These are phyloP conservation scores for Adelognathus sp. DNA, from an alignment of 2,888 invertebrate species.

Conservation along the genomic window DNA sequence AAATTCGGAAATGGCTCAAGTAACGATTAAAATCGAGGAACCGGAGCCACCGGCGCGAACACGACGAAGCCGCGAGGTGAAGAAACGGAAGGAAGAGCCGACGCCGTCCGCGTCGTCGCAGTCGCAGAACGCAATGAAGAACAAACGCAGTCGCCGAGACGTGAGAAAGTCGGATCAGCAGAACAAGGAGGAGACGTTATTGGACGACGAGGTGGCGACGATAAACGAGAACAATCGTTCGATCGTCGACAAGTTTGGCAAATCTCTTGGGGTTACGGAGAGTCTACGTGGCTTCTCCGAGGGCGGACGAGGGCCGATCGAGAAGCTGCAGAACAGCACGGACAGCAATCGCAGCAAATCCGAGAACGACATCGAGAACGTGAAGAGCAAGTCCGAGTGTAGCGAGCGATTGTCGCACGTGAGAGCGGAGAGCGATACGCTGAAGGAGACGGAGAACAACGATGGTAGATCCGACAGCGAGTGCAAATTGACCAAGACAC, in stretches of 20 bases:
- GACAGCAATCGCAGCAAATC: constrained; percentile 76
- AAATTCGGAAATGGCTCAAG: constrained; percentile 81
- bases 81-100: constrained; percentile 72
- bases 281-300: constrained; percentile 75
- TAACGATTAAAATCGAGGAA: constrained; percentile 70
- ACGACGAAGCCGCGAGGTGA: constrained; percentile 73
- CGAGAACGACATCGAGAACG: constrained; percentile 73
- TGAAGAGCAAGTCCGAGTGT: constrained; percentile 55
- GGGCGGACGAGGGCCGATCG: constrained; percentile 60
- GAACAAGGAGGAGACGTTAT: constrained; percentile 76
- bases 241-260: constrained; percentile 66
- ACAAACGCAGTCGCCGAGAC: constrained; percentile 68
- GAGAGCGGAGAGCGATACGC: constrained; percentile 61
- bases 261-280: constrained; percentile 60
- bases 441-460: constrained; percentile 62
- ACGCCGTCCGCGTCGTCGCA: no score
- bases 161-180: constrained; percentile 71
- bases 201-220: constrained; percentile 78
- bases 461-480: constrained; percentile 59
- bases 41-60: constrained; percentile 69
- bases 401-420: constrained; percentile 57
- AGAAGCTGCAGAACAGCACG: constrained; percentile 39
- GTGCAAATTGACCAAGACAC: constrained; percentile 64
- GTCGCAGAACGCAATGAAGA: constrained; percentile 58
- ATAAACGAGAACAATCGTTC: constrained; percentile 77